phyloP scores from a whole-genome alignment of 2,797 vertebrate genomes.

The Sebastes alutus region DNA sequence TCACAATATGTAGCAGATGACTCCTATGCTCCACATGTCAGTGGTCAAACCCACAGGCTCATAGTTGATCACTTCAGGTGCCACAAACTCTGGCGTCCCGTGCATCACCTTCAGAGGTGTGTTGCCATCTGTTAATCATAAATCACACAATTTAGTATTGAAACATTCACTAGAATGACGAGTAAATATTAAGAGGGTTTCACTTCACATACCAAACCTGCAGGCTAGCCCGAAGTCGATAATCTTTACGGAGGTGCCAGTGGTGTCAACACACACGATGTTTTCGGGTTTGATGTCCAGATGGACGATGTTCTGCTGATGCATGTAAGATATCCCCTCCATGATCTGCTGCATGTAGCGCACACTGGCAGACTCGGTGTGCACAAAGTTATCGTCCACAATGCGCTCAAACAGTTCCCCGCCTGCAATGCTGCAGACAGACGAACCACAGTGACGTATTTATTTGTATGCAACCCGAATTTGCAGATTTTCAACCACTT shows the following conservation, averaged over 20 bases:
- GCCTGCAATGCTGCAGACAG: conserved; percentile 82
- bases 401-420: conserved; percentile 92
- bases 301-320: conserved; percentile 84
- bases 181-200: not conserved
- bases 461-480: not conserved
- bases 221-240: conserved; percentile 89
- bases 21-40: conserved; percentile 92
- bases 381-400: conserved; percentile 87
- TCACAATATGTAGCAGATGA: conserved; percentile 94
- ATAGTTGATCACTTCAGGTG: conserved; percentile 90
- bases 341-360: conserved; percentile 89
- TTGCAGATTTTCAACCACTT: not conserved
- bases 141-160: not conserved
- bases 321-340: conserved; percentile 87
- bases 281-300: conserved; percentile 93
- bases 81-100: conserved; percentile 91
- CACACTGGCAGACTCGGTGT: conserved; percentile 87
- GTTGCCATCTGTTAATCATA: conserved; percentile 70
- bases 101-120: conserved; percentile 87
- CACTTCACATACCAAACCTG: conserved; percentile 80
- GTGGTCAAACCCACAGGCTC: conserved; percentile 83
- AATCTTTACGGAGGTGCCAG: conserved; percentile 86
- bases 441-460: not conserved
- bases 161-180: not conserved
- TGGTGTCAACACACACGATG: conserved; percentile 86